phyloP scores from a whole-genome alignment of 2,888 invertebrate genomes.

The Cremastobaeus sp. region DNA sequence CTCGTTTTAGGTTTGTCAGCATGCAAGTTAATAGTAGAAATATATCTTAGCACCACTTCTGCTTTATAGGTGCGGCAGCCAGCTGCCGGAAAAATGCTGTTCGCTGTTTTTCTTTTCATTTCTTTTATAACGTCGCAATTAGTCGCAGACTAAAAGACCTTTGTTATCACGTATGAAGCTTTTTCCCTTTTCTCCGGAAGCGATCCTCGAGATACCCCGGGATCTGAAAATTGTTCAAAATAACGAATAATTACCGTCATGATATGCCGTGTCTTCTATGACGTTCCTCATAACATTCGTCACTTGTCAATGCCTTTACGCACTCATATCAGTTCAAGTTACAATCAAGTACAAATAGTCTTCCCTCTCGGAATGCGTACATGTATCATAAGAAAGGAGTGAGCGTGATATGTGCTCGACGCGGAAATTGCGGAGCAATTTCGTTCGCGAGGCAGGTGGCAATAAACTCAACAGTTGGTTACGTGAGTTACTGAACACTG shows the following conservation, averaged over 20 bases:
- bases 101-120: conserved; percentile 32
- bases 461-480: too few relatives aligned
- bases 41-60: conserved; percentile 50
- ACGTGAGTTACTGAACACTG: too few relatives aligned
- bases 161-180: conserved; percentile 75
- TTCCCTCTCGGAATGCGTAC: too few relatives aligned
- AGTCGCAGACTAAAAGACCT: conserved; percentile 63
- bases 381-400: too few relatives aligned
- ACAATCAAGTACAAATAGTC: too few relatives aligned
- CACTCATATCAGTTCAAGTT: too few relatives aligned
- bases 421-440: too few relatives aligned
- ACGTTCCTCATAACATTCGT: conserved; percentile 6
- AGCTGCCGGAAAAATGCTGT: conserved; percentile 61
- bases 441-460: too few relatives aligned
- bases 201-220: conserved; percentile 82
- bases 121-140: conserved; percentile 63
- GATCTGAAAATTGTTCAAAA: conserved; percentile 79
- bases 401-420: too few relatives aligned
- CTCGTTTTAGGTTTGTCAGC: conserved; percentile 26
- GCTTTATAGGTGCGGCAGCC: conserved; percentile 51
- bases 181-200: conserved; percentile 78
- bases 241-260: conserved; percentile 37
- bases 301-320: too few relatives aligned
- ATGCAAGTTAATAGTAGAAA: conserved; percentile 39
- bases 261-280: conserved; percentile 14